Percentiles rank a stretch among this genome's conserved stretches.
phyloP scores from a whole-genome alignment of 2,113 vertebrate species.

The Microtus pennsylvanicus region DNA sequence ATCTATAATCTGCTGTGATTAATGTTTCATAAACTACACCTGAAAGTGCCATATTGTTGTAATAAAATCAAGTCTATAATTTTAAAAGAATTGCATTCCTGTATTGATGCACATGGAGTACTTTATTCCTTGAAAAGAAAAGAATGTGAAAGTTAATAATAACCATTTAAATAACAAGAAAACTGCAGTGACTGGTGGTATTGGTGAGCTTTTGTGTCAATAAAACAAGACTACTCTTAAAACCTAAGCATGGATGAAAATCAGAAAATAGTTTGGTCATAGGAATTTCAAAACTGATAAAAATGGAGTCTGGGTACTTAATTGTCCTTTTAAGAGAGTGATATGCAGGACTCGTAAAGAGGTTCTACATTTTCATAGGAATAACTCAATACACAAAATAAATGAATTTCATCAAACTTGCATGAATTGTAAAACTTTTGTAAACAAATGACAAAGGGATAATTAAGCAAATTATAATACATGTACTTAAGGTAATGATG shows the following conservation, averaged over 20 bases:
- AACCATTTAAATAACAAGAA: background rate
- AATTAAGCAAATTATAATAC: constrained; percentile 13
- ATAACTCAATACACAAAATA: background rate
- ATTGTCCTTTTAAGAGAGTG: background rate
- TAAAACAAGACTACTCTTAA: rapidly evolving
- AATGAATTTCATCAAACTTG: background rate
- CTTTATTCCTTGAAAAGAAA: background rate
- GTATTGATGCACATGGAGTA: background rate
- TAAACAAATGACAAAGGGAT: background rate
- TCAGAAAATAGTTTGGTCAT: background rate
- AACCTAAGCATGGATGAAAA: background rate
- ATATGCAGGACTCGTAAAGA: background rate
- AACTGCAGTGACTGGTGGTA: background rate
- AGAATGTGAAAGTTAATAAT: background rate
- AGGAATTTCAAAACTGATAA: background rate
- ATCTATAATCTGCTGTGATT: background rate
- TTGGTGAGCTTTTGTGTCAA: background rate
- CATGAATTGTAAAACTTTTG: background rate
- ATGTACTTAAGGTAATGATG: background rate
- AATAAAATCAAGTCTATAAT: background rate
- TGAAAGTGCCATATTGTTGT: background rate
- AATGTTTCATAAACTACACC: background rate
- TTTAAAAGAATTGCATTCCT: background rate
- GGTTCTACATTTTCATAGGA: background rate
- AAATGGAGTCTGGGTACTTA: background rate